Evolutionary conservation across 2,113 vertebrate genomes (phyloP).

Genomic region (Galbula dea): DNA sequence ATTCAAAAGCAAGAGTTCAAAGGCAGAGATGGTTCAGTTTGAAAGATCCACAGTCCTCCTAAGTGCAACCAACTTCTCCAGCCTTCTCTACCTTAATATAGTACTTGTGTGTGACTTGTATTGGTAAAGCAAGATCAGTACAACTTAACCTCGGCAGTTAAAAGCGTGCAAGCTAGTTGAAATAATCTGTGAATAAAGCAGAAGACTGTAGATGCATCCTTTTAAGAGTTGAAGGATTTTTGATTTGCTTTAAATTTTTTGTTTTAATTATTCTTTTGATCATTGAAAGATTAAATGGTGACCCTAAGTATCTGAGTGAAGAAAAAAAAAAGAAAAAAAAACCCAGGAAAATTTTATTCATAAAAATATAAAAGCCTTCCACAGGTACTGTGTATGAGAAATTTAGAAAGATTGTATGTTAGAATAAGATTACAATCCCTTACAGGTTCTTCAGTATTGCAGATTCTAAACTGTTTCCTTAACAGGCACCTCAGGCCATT

Average conservation of each 20-base stretch:
- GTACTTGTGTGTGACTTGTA: neutral
- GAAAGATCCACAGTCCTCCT: neutral
- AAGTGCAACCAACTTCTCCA: neutral
- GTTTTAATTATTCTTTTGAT: neutral
- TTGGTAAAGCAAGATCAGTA: neutral
- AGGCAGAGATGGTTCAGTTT: neutral
- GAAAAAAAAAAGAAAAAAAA: neutral
- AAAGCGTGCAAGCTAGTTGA: neutral
- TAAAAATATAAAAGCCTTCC: neutral
- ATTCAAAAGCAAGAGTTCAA: neutral
- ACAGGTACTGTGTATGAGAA: neutral
- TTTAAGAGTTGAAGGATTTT: neutral
- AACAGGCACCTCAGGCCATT: neutral
- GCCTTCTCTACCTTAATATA: accelerated
- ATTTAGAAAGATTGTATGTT: neutral
- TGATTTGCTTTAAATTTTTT: neutral
- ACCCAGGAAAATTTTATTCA: too few species aligned
- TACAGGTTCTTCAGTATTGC: neutral
- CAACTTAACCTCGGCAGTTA: neutral
- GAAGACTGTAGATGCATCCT: neutral
- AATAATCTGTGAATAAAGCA: neutral
- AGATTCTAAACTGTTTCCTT: neutral
- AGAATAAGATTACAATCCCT: neutral
- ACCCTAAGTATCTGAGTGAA: neutral
- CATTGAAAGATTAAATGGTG: neutral